Base-by-base conservation (phyloP, 2,888 invertebrate genomes). In the Rhamphomyia laevipes region DNA sequence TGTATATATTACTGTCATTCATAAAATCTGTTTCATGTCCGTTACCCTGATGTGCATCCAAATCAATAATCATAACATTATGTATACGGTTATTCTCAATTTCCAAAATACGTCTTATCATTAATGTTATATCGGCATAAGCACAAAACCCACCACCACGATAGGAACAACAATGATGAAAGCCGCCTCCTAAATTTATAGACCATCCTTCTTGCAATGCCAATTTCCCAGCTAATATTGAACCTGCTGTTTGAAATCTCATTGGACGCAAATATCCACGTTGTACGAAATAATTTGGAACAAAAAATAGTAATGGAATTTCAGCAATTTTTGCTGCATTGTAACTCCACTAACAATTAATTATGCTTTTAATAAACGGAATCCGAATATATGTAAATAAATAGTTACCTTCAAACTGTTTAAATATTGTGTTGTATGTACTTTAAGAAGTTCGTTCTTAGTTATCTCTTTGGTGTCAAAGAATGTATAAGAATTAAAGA, bases 11-110 rank as follows among this genome's bases (percentile, higher is more conserved):
- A 0, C 73, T 66, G 42, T 82, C 78, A 45, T 77, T 74, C 49
- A 79, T 74, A 64, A 91, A 91, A 67, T 93, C 92, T 13, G 78
- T 75, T 61, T 86, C 84, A 66, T 92, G 85, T 0, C 92, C 92
- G 67, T 93, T 93, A 1, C 92, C 92, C 78, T 93, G 92, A 72
- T 93, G 93, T 4, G 92, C 92, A 72, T 93, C 92, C 62, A 93
- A 73, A 68, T 93, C 93, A 1, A 42, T 42, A 59, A 93, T 90
- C 86, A 93, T 86, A 3, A 82, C 78, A 38, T 75, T 85, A 66
- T 78, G 76, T 30, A 85, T 75, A 45, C 65, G 63, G 3, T 73
- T 63, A n/a, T 27, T 49, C 49, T 76, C 73, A 54, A 72, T 65
- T 18, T 74, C 68, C 54, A 86, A 75, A 12, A 89, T 69, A 62